Evolutionary conservation across 2,113 vertebrate species (phyloP).

Genomic region (Salvator merianae): DNA sequence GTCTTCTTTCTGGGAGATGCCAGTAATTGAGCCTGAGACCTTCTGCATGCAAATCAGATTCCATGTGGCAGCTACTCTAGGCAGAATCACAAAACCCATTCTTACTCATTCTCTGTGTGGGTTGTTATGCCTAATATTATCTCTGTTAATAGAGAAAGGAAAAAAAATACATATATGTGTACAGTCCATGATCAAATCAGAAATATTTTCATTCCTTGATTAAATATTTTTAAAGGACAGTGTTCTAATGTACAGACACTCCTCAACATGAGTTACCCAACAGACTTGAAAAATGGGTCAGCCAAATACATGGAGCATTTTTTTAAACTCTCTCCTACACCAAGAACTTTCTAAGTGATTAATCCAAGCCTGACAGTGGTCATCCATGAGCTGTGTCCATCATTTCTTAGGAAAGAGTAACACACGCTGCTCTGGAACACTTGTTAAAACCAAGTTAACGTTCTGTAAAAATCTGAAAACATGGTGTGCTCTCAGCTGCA

Average conservation of each 20-base stretch:
- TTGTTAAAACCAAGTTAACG: background rate
- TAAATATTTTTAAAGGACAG: slow-evolving; percentile 16
- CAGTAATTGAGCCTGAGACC: no score
- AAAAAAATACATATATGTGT: background rate
- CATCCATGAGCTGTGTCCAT: background rate
- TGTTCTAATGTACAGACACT: slow-evolving; percentile 6
- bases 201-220: slow-evolving; percentile 25
- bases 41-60: no score
- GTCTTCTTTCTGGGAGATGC: no score
- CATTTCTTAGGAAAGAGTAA: background rate
- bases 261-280: slow-evolving; percentile 49
- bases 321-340: slow-evolving; percentile 22
- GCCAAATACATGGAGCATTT: slow-evolving; percentile 40
- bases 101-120: no score
- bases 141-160: background rate
- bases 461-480: background rate
- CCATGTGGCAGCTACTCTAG: no score
- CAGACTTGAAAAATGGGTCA: slow-evolving; percentile 50
- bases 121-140: no score
- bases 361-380: background rate
- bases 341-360: background rate
- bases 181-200: slow-evolving; percentile 5
- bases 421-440: background rate
- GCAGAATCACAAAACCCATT: no score
- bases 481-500: background rate